Conservation (phyloP, 37 sponge, comb jelly and placozoan species). For the Ephydatia muelleri region DNA sequence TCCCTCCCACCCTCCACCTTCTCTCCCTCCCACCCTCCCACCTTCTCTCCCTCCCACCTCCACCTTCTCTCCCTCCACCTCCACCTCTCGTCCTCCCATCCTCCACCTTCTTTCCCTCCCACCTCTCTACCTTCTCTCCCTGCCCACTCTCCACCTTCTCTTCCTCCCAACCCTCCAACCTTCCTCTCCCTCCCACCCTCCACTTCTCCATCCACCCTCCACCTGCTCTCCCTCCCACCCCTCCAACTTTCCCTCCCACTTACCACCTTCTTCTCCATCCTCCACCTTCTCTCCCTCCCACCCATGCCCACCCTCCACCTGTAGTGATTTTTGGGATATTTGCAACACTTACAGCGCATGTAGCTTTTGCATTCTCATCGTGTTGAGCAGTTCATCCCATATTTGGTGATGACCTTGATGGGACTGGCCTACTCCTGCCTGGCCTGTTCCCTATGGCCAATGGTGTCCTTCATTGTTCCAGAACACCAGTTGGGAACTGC, state of each 20-base stretch:
- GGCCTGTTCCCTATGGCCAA: slow-evolving; percentile 96
- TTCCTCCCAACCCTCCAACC: background rate
- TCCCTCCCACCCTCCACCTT: background rate
- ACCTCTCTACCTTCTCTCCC: background rate
- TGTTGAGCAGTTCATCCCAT: slow-evolving; percentile 56
- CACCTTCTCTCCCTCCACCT: background rate
- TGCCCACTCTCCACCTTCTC: background rate
- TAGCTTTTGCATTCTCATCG: slow-evolving; percentile 75
- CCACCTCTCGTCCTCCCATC: background rate
- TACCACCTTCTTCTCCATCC: background rate
- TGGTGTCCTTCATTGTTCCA: slow-evolving; percentile 92
- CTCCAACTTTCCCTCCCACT: background rate
- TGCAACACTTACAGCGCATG: slow-evolving; percentile 79
- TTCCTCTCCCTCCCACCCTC: background rate
- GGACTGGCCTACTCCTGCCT: slow-evolving; percentile 89
- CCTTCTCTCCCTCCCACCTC: background rate
- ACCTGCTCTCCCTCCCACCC: background rate
- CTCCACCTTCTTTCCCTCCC: background rate
- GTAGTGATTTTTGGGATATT: slow-evolving; percentile 77
- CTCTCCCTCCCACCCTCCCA: background rate
- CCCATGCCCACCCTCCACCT: background rate
- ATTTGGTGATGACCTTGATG: slow-evolving; percentile 76
- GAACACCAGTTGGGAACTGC: slow-evolving; percentile 99
- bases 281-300: background rate
- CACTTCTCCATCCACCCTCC: background rate